Percentiles rank a stretch among this genome's conserved stretches.
Conservation (phyloP, 2,797 vertebrate species). For the Bradypus variegatus region DNA sequence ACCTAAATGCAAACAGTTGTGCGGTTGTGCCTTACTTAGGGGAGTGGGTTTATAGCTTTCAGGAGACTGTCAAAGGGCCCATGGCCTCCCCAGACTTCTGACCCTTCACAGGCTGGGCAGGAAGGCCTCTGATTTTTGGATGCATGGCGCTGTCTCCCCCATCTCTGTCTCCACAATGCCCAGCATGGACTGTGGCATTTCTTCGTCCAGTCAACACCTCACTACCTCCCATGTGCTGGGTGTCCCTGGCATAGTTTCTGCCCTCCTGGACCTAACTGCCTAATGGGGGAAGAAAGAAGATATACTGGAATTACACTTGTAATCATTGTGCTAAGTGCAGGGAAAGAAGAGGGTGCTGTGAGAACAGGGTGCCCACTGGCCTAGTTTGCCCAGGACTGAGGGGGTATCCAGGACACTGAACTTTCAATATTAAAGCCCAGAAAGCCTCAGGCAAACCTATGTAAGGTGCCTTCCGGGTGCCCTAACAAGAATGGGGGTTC, state of each 20-base stretch:
- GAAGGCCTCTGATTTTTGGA: background rate
- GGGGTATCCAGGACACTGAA: background rate
- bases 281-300: background rate
- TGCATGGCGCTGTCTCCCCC: background rate
- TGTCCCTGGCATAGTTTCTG: background rate
- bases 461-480: no score
- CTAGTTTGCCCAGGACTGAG: no score
- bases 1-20: background rate
- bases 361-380: no score
- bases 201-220: background rate
- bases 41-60: background rate
- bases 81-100: background rate
- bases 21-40: fast-evolving
- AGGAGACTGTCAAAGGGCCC: background rate
- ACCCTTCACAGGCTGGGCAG: fast-evolving
- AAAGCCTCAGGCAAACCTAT: no score
- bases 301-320: background rate
- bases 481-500: background rate
- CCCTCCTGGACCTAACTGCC: background rate
- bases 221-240: background rate
- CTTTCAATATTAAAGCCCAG: background rate
- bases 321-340: no score
- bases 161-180: background rate
- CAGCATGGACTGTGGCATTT: background rate
- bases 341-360: no score